Evolutionary conservation across 2,797 vertebrate genomes (phyloP), one percentile per base, ranked within the genome.

Genomic region (Lepus oiostolus): DNA sequence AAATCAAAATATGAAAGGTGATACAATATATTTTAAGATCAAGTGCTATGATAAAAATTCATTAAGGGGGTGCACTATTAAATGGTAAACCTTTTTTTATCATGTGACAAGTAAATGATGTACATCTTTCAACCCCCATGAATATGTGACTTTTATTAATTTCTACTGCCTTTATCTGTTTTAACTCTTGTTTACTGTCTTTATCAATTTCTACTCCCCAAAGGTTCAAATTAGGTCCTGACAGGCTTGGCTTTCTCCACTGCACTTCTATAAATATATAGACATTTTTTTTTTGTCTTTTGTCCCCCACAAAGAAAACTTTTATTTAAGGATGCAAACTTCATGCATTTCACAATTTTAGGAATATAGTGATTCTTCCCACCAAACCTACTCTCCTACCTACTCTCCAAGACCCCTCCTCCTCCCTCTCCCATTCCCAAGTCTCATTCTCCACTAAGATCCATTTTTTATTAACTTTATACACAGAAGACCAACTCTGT

Each of bases 1-100:
- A 91, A 95, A 96, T 96, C 67, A 94, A 83, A 80, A 68, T 24
- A 90, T 79, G 71, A 85, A 83, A 60, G 62, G 50, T 35, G 76
- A 91, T 0, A 82, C 54, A 89, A 86, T 72, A 17, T 50, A 26
- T 85, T 84, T 93, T 58, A 83, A 67, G 28, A 67, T 2, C 19
- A 9, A 85, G 50, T 65, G 19, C 60, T 52, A n/a, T 42, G 3
- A 19, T 68, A 88, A 83, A 32, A 95, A 42, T 16, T 72, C 32
- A 70, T 77, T 65, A 77, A 79, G 13, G 1, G 7, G 4, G 11
- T 2, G 54, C 30, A 42, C 16, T 72, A 32, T 52, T 76, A 70
- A 79, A 72, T 83, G 84, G 1, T 54, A 42, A n/a, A 4, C 38
- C 14, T 62, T 81, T 24, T 65, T 83, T 63, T 13, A 16, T 47